Percentiles rank a stretch among this genome's conserved stretches.
phyloP scores from a whole-genome alignment of 1,140 invertebrate species.

The Bathynomus jamesi region DNA sequence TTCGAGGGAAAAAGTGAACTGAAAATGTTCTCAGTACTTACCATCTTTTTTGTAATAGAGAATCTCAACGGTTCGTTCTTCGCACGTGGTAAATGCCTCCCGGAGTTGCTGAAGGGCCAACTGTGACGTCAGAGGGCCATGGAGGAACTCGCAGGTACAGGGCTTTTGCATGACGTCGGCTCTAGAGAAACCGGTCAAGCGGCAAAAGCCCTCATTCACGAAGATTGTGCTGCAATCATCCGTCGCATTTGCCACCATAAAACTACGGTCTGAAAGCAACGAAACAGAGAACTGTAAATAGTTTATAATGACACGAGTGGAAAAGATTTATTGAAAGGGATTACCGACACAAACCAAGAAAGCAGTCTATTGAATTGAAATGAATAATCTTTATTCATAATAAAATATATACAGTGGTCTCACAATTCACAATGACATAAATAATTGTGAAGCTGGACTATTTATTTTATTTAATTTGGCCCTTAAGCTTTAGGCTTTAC shows the following conservation, averaged over 20 bases:
- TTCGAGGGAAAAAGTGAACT: too few species aligned
- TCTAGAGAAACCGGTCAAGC: conserved; percentile 61
- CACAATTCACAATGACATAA: too few species aligned
- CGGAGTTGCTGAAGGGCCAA: conserved; percentile 59
- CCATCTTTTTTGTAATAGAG: conserved; percentile 78
- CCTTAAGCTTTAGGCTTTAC: too few species aligned
- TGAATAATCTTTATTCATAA: too few species aligned
- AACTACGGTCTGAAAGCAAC: conserved; percentile 62
- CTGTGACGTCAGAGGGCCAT: conserved; percentile 67
- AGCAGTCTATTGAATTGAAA: too few species aligned
- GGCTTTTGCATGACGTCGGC: conserved; percentile 77
- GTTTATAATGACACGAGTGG: too few species aligned
- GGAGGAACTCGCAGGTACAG: conserved; percentile 68
- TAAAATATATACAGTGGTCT: too few species aligned
- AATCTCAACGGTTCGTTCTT: conserved; percentile 73
- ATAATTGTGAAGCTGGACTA: too few species aligned
- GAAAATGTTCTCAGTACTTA: conserved; percentile 46
- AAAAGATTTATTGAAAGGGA: too few species aligned
- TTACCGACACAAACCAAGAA: too few species aligned
- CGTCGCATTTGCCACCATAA: conserved; percentile 73
- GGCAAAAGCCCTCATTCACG: conserved; percentile 77
- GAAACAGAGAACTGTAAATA: too few species aligned
- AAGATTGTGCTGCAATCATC: conserved; percentile 73
- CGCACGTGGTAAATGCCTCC: conserved; percentile 60
- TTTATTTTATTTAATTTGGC: too few species aligned